Evolutionary conservation across 2,797 vertebrate genomes (phyloP), one percentile per base, ranked within the genome.

Genomic region (Cirrhinus molitorella): DNA sequence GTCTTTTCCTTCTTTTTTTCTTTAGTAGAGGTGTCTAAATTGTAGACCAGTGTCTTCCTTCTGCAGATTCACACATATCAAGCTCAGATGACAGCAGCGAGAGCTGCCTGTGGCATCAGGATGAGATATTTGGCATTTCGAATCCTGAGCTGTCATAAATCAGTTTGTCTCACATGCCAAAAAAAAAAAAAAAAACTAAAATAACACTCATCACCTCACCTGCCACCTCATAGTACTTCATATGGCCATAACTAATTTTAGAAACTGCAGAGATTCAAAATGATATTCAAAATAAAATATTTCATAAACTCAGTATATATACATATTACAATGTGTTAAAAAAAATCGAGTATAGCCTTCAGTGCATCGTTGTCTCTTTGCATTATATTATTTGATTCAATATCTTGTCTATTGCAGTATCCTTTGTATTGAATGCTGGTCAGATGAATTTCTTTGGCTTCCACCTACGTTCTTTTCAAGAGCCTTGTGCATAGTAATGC

Each of bases 111-210:
- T 57, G 59, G 72, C 81, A 83, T 76, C 34, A 34, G 23, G 61
- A 74, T 67, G 81, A 83, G 72, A 75, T 55, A 57, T 75, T 57
- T 83, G 81, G 47, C 81, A 75, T 83, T 83, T 75, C 16, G 59
- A 83, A 75, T 74, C 47, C 34, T 45, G 45, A 83, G 47, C 71
- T 67, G 71, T 75, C 61, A 83, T 83, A 51, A 83, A 83, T 75
- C 59, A 72, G 55, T 71, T 77, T 83, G 71, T 75, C 68, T 71
- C 23, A n/a, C 55, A 65, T 81, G 23, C 67, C 31, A 25, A 5
- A 63, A 81, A 72, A 34, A 59, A 3, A n/a, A 37, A 53, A 28
- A 10, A 73, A 37, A 37, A 2, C 11, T 37, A 40, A 75, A 75
- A 57, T 57, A 45, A 51, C 49, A 81, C 53, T 55, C 53, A 31